Percentiles rank a stretch among this genome's conserved stretches.
phyloP scores from a whole-genome alignment of 2,113 vertebrate species.

The Chelonoidis abingdonii region DNA sequence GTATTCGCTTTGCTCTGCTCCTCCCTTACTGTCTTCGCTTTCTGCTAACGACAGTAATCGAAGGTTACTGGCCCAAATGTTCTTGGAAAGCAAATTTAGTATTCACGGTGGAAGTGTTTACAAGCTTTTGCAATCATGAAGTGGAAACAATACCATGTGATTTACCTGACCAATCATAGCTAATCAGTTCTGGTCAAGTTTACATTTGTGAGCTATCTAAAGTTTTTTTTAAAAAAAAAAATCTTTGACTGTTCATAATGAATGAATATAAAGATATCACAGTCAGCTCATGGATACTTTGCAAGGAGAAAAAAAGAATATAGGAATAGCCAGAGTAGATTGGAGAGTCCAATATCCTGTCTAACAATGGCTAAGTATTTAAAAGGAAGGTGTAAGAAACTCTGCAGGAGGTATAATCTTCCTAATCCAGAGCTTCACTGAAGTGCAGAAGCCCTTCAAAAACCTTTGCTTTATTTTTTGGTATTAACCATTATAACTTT shows the following conservation, averaged over 20 bases:
- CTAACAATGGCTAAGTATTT: not conserved
- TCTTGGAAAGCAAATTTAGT: not conserved
- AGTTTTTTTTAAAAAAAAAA: not conserved
- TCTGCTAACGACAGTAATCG: not conserved
- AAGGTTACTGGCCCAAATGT: not conserved
- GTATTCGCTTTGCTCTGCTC: not conserved
- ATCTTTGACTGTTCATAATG: not conserved
- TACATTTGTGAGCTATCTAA: not conserved
- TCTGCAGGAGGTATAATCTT: not conserved
- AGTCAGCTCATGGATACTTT: not conserved
- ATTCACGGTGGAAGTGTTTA: not conserved
- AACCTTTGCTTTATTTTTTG: not conserved
- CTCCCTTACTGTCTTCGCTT: not conserved
- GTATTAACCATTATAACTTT: not conserved
- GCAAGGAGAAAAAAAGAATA: not conserved
- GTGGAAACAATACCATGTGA: not conserved
- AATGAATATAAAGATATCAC: not conserved
- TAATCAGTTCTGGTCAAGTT: not conserved
- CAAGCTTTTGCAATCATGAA: not conserved
- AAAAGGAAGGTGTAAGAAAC: not conserved
- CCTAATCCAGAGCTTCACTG: not conserved
- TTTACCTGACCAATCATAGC: not conserved
- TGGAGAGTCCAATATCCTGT: too few species aligned
- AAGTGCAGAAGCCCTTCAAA: not conserved
- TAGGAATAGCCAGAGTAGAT: too few species aligned